Evolutionary conservation across 2,888 invertebrate genomes (phyloP).

Genomic region (Pandemis corylana): DNA sequence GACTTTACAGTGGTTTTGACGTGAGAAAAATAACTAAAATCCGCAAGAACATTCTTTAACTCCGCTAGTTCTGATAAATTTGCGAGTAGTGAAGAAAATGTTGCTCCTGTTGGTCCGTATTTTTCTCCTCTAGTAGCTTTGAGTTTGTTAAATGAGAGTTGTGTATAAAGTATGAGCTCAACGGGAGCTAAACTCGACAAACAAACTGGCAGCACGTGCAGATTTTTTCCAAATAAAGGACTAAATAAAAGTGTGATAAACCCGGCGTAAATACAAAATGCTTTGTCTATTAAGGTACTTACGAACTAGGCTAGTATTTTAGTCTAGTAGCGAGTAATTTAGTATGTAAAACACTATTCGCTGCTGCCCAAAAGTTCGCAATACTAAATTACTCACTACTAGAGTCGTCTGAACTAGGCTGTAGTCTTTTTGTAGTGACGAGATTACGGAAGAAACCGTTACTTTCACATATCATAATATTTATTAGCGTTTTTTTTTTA

Average conservation of each 20-base stretch:
- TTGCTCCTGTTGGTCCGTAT: not conserved
- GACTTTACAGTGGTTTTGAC: not conserved
- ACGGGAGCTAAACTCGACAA: not conserved
- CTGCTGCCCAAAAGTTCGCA: too few relatives aligned
- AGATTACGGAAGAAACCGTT: not conserved
- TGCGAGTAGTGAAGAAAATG: conserved; percentile 11
- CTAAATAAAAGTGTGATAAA: not conserved
- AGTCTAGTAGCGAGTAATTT: too few relatives aligned
- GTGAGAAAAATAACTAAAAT: not conserved
- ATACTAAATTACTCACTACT: too few relatives aligned
- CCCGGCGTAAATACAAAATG: not conserved
- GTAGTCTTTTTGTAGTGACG: not conserved
- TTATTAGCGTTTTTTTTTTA: too few relatives aligned
- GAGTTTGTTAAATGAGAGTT: conserved; percentile 14
- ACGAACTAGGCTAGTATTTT: too few relatives aligned
- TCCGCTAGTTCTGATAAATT: conserved; percentile 24
- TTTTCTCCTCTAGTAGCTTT: not conserved
- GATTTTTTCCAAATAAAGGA: not conserved
- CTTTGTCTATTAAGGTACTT: not conserved
- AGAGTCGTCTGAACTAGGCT: too few relatives aligned
- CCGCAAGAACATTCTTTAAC: not conserved
- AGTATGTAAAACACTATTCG: too few relatives aligned
- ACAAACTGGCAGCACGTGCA: not conserved
- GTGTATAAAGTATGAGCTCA: conserved; percentile 9
- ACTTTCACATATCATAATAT: too few relatives aligned